Evolutionary conservation across 2,888 invertebrate genomes (phyloP), one percentile per base, ranked within the genome.

Genomic region (Coremacera marginata): DNA sequence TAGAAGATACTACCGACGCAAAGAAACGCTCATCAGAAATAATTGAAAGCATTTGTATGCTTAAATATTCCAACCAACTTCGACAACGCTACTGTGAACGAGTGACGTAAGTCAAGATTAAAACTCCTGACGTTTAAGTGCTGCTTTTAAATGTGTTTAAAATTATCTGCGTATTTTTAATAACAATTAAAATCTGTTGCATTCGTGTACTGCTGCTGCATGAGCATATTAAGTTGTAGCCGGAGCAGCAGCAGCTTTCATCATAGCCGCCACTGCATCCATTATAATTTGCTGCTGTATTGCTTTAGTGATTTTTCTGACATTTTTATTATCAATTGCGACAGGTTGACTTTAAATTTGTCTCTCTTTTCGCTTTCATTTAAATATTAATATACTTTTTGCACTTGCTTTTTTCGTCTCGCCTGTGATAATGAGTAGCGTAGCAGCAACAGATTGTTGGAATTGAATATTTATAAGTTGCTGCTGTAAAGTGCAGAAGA

Each of bases 141-240:
- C 49, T 27, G 68, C 68, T n/a, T n/a, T n/a, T n/a, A n/a, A n/a
- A 51, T 68, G 22, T 71, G 71, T 34, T 55, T 57, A 71, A 71
- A 71, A 71, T 71, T 71, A 71, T 71, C 71, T 71, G 57, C 51
- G 71, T 57, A 71, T 71, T 71, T 70, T 71, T 71, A 71, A 71
- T 71, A 55, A 71, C 71, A 55, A 68, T 71, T 57, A 55, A 55
- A 71, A 70, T 55, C 71, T 57, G 22, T 60, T 71, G 71, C 71
- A 55, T 19, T 71, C 55, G 37, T 37, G 27, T 22, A 3, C 31
- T 31, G 57, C 19, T 55, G 16, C n/a, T 34, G 27, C 31, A 51
- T 51, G 51, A 11, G 68, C 2, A 31, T 63, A 31, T 63, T 14
- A 31, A 27, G 22, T 31, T 67, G 44, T 14, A 44, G 5, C 44